Base-by-base conservation (phyloP, 1,140 invertebrate species). In the Rhopalosiphum padi region DNA sequence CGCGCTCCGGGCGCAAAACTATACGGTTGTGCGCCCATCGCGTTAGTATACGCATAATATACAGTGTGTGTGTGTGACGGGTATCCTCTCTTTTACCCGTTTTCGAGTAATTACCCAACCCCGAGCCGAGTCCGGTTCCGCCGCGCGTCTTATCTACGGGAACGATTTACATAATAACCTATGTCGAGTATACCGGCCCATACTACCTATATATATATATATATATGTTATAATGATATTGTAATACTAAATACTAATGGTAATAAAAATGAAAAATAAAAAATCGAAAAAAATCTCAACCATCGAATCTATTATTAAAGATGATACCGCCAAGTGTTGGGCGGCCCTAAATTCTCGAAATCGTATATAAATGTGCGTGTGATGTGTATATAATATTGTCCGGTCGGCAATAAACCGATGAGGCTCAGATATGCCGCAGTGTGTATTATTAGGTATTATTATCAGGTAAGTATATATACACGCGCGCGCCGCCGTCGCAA, bases 101-200 rank as follows among this genome's bases (percentile, higher is more conserved):
- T 37, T 41, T 41, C 88, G n/a, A 55, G 51, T 55, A 55, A 89
- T 89, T 55, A 41, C 51, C 48, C 51, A 41, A 55, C 48, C 48
- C 88, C 48, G 21, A 46, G 43, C 25, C 30, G 46, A n/a, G 51
- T 53, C 88, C 88, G 51, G 51, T 87, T 87, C 85, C n/a, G 87
- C 86, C 87, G 87, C 30, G n/a, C n/a, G 48, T 48, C 88, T 89
- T 89, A 89, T 89, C 88, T 55, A 89, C 88, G 25, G n/a, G 37
- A 89, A 89, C 88, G 88, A 89, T 89, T 89, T 89, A 89, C 51
- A 55, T 89, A 89, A 89, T 89, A 89, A 89, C 88, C 51, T 35
- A 55, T 89, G 88, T 89, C 48, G 48, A 55, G 30, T 35, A 53
- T 22, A 55, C 35, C 30, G 60, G 3, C 60, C 60, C 60, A 68